Percentiles rank a stretch among this genome's conserved stretches.
These are phyloP conservation scores for Grus americana DNA, from an alignment of 2,113 vertebrate species.

Conservation along the genomic window DNA sequence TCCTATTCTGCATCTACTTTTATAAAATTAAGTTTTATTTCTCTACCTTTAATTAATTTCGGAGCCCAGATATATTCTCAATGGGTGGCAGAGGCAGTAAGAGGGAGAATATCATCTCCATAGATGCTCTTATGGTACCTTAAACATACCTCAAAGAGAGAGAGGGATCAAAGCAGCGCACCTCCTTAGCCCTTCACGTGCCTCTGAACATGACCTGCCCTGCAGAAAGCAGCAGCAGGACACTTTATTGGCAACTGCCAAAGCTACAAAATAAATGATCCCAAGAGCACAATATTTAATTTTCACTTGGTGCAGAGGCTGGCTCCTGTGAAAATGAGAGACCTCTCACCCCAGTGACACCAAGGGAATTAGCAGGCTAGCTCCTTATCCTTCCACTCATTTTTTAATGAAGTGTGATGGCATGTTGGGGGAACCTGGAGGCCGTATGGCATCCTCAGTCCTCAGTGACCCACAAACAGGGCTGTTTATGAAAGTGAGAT, in stretches of 20 bases:
- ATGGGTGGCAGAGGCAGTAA: not conserved
- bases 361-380: not conserved
- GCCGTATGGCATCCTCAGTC: not conserved
- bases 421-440: not conserved
- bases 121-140: not conserved
- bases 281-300: not conserved
- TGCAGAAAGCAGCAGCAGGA: not conserved
- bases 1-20: not conserved
- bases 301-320: not conserved
- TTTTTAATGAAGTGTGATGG: not conserved
- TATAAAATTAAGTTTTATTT: not conserved
- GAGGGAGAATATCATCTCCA: not conserved
- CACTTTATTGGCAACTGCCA: not conserved
- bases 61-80: not conserved
- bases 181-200: not conserved
- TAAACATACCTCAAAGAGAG: not conserved
- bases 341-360: not conserved
- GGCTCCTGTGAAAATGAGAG: not conserved
- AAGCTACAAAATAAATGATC: not conserved
- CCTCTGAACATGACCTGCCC: not conserved
- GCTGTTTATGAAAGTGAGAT: not conserved
- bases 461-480: not conserved
- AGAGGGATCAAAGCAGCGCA: not conserved
- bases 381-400: not conserved
- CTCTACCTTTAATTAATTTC: not conserved